Base-by-base conservation (phyloP, 2,888 invertebrate genomes). In the Nineta flava region DNA sequence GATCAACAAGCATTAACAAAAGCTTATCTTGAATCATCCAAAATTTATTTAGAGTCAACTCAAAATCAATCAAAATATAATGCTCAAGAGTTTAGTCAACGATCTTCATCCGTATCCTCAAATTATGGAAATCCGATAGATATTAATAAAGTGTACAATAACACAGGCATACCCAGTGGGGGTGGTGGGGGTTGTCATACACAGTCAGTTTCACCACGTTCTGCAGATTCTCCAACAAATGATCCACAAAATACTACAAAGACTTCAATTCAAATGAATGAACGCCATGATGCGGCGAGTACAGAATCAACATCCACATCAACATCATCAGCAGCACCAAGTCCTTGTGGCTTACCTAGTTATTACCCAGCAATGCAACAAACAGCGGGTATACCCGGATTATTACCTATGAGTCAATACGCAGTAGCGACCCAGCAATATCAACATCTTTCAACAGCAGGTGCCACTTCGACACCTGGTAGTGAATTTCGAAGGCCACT, bases 401-500 rank as follows among this genome's bases (percentile, higher is more conserved):
- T 78, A 38, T 64, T 79, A n/a, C 72, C 74, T 19, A 79, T 81
- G 77, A 74, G 78, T 0, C 82, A 82, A 57, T 81, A 82, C 58
- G 74, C 78, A 0, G 69, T 70, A 58, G 74, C 78, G 0, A 69
- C 70, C 42, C 68, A 68, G 57, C 67, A 69, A 54, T 49, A 49
- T 15, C 72, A 72, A 0, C 73, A 73, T 56, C 77, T 77, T 52
- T 70, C 75, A 1, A 71, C 74, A 48, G 62, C 71, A 3, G 41
- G 41, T 19, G 17, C 19, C n/a, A 62, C 76, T 1, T 75, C 77
- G 61, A 70, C 73, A 5, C 65, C 73, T 44, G 78, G 79, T 31
- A 71, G 77, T 43, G 84, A 85, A 63, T 83, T 83, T 63, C 70
- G 84, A 58, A 72, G 84, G 62, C 85, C 85, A 1, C 66, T 85